These are phyloP conservation scores for Apaloderma vittatum DNA, from an alignment of 2,113 vertebrate species.

Conservation along the genomic window DNA sequence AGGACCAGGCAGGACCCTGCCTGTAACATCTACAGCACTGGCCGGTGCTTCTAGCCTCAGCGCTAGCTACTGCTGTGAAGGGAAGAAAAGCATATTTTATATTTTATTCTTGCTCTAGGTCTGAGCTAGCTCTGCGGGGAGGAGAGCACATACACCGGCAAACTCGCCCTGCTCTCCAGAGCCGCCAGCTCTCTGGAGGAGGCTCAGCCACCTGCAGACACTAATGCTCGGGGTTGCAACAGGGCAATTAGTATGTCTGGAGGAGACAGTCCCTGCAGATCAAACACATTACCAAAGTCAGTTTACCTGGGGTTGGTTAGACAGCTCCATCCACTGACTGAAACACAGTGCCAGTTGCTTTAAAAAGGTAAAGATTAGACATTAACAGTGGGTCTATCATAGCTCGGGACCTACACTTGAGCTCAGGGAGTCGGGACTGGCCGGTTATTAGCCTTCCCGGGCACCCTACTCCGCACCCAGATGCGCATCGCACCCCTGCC, in stretches of 20 bases:
- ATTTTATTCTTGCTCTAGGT: neutral
- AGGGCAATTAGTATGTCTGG: neutral
- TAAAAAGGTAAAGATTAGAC: neutral
- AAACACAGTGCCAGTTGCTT: conserved; percentile 78
- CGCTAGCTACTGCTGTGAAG: neutral
- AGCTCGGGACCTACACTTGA: neutral
- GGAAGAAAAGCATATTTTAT: neutral
- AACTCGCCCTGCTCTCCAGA: neutral
- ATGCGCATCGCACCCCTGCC: fast-evolving
- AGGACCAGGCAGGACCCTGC: neutral
- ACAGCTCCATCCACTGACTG: conserved; percentile 74
- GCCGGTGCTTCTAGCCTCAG: fast-evolving
- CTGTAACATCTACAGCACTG: neutral
- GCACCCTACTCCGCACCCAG: fast-evolving
- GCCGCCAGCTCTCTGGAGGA: fast-evolving
- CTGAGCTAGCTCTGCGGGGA: neutral
- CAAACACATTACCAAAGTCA: neutral
- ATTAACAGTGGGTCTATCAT: neutral
- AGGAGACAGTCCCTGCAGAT: neutral
- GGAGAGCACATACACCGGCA: neutral
- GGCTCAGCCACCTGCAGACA: neutral
- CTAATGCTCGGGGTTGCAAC: neutral
- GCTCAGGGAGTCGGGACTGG: neutral
- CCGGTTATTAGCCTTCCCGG: neutral
- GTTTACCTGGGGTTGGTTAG: conserved; percentile 76